Conservation (phyloP, 1,140 invertebrate species). For the Elymnias hypermnestra region DNA sequence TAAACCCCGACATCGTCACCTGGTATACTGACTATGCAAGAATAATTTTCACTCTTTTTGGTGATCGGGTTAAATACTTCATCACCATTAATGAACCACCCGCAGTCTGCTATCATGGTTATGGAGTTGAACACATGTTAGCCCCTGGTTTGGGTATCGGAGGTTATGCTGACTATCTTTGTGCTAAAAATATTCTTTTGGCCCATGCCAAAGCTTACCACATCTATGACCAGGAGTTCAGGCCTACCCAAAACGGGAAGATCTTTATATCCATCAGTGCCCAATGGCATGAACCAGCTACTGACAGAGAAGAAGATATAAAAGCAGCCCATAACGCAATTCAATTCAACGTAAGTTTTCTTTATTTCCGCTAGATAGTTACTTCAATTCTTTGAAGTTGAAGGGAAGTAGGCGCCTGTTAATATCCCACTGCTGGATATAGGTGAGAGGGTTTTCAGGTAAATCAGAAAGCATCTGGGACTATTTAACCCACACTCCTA, state of each 20-base stretch:
- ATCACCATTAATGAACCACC: constrained; percentile 82
- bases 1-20: too few relatives aligned
- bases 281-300: constrained; percentile 59
- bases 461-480: constrained; percentile 75
- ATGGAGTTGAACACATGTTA: constrained; percentile 73
- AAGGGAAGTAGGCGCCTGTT: too few relatives aligned
- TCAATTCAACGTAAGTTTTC: constrained; percentile 55
- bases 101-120: constrained; percentile 76
- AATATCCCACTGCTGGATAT: too few relatives aligned
- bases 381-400: too few relatives aligned
- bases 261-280: constrained; percentile 57
- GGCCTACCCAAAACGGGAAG: not conserved
- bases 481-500: too few relatives aligned
- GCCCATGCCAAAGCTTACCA: constrained; percentile 10
- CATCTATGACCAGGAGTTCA: constrained; percentile 9
- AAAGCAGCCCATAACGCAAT: constrained; percentile 60
- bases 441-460: too few relatives aligned
- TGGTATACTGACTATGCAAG: constrained; percentile 78
- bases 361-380: too few relatives aligned
- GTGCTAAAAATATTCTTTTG: constrained; percentile 5
- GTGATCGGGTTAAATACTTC: constrained; percentile 79
- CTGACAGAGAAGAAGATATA: constrained; percentile 42
- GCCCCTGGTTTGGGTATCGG: constrained; percentile 21
- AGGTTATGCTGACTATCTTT: constrained; percentile 7
- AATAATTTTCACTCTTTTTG: constrained; percentile 75